Base-by-base conservation (phyloP, 2,888 invertebrate genomes). In the Campopleginae sp. region DNA sequence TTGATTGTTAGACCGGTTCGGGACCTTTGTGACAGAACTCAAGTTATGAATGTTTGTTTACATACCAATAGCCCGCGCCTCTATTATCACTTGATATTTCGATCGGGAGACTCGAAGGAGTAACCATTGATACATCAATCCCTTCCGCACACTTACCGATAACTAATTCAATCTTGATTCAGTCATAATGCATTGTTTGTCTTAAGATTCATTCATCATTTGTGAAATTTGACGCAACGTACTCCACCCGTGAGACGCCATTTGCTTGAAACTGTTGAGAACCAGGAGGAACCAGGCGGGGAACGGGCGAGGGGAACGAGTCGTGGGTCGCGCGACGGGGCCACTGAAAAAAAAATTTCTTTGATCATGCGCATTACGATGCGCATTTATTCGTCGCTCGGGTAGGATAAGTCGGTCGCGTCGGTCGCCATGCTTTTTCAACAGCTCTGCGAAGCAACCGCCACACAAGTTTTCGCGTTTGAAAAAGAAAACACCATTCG, bases 201-300 rank as follows among this genome's bases (percentile, higher is more conserved):
- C 86, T 89, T 89, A 90, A 89, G 90, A 92, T 94, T 94, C 94
- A 94, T 93, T 94, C 94, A 94, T 94, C 91, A 94, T 93, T 94
- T 93, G 91, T 88, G 88, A 89, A 91, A 92, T 90, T 91, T 90
- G 92, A 92, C 91, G 93, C 92, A 92, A 92, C 92, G 92, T 92
- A 92, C 92, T 93, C 93, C 93, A 93, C 93, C 94, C 92, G 91
- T 90, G 91, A 91, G 94, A 94, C 94, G 94, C 94, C 94, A 94
- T 94, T 94, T 94, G 93, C 94, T 93, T 92, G 91, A 80, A 82
- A 86, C 86, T 86, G 86, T 31, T 31, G 86, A 78, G 27, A 58
- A 58, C 38, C 8, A 27, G 14, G 58, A 58, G 65, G 76, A 72
- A 77, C 66, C 68, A 80, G 54, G 80, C 42, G 86, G 44, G 76